phyloP scores from a whole-genome alignment of 1,140 invertebrate species.

The Drosophila erecta region DNA sequence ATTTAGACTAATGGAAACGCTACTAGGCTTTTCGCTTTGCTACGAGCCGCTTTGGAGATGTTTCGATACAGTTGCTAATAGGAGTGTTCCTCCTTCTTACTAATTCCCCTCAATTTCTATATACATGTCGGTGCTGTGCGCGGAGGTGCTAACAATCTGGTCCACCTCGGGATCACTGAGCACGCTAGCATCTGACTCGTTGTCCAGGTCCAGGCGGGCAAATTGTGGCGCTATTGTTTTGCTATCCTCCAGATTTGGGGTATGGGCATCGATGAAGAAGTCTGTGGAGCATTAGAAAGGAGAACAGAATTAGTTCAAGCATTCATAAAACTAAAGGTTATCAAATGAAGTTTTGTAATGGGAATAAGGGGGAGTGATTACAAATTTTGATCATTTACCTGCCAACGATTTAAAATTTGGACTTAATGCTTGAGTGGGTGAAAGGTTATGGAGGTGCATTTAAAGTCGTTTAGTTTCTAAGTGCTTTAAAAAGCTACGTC shows the following conservation, averaged over 20 bases:
- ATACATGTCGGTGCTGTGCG: constrained; percentile 46
- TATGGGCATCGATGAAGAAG: constrained; percentile 68
- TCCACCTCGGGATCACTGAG: constrained; percentile 72
- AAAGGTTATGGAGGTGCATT: constrained; percentile 38
- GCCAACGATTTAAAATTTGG: constrained; percentile 41
- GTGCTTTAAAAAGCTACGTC: constrained; percentile 69
- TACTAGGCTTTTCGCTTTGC: constrained; percentile 57
- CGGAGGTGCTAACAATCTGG: constrained; percentile 38
- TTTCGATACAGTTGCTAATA: constrained; percentile 37
- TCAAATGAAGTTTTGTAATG: constrained; percentile 14
- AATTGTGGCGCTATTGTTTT: constrained; percentile 13
- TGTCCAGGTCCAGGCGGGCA: constrained; percentile 10
- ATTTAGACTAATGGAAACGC: constrained; percentile 25
- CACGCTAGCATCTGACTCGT: constrained; percentile 40
- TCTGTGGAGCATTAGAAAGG: constrained; percentile 29
- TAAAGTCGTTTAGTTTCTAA: constrained; percentile 11
- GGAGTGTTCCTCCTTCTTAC: background rate
- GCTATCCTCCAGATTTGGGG: constrained; percentile 29
- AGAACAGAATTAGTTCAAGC: background rate
- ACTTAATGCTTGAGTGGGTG: constrained; percentile 23
- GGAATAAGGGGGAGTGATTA: background rate
- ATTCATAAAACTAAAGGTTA: background rate
- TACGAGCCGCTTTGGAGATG: constrained; percentile 69
- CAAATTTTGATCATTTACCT: constrained; percentile 51
- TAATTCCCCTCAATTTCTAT: constrained; percentile 51